Percentiles rank a stretch among this genome's conserved stretches.
Evolutionary conservation across 2,797 vertebrate genomes (phyloP).

Genomic region (Arrhamphus sclerolepis): DNA sequence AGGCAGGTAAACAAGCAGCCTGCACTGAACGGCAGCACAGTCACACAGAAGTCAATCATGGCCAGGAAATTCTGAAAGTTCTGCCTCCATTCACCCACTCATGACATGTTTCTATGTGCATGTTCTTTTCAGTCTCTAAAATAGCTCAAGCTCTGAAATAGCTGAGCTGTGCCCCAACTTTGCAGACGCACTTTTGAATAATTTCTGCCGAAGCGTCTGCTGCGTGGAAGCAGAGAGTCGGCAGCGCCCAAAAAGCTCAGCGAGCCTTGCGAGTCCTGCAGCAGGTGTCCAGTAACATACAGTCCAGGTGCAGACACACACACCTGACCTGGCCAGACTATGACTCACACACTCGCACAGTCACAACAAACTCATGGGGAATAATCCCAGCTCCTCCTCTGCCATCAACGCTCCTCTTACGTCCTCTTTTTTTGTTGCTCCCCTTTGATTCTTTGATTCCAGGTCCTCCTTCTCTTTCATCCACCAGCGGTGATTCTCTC

Average conservation of each 20-base stretch:
- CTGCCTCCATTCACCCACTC: too few species aligned
- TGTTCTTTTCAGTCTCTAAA: too few species aligned
- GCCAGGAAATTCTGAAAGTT: neutral
- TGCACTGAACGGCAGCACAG: neutral
- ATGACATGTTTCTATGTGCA: too few species aligned
- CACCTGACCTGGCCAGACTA: conserved; percentile 27
- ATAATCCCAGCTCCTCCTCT: neutral
- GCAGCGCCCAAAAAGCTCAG: neutral
- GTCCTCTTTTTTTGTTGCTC: neutral
- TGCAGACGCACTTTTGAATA: too few species aligned
- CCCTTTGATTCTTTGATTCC: neutral
- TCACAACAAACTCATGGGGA: conserved; percentile 13
- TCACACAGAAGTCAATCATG: too few species aligned
- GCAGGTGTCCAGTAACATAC: neutral
- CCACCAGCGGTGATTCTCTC: conserved; percentile 8
- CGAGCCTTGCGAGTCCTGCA: neutral
- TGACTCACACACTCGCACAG: conserved; percentile 28
- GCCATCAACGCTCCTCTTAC: neutral
- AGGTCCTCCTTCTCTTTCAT: conserved; percentile 10
- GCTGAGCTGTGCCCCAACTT: too few species aligned
- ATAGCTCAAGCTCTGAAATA: too few species aligned
- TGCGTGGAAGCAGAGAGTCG: too few species aligned
- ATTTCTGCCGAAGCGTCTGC: too few species aligned
- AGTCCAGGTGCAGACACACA: conserved; percentile 13
- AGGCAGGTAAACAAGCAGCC: conserved; percentile 1